Evolutionary conservation across 2,888 invertebrate genomes (phyloP), one percentile per base, ranked within the genome.

Genomic region (Cataglyphis altisquamis): DNA sequence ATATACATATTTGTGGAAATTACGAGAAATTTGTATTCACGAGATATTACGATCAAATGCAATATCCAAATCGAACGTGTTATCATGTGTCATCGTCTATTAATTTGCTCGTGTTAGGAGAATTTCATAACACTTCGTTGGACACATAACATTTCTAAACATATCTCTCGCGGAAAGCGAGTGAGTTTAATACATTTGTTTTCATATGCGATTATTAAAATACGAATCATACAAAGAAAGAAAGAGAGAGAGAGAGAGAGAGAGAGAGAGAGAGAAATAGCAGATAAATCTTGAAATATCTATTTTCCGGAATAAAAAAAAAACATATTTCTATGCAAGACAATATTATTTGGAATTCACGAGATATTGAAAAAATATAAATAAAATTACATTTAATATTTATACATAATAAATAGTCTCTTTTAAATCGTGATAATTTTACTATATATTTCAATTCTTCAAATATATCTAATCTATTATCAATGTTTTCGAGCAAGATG

Each of bases 41-140:
- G 60, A 72, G 72, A 72, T 60, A 70, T 80, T 70, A 80, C 72
- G 21, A 60, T 80, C 78, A 70, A 80, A 80, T 72, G 78, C 72
- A 80, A 80, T 80, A 80, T 62, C 45, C 32, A 70, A 45, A 39
- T 70, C 72, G 48, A 70, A 70, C 45, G 45, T 70, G 70, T 80
- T 80, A 80, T 80, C 78, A 60, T 60, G 72, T 72, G 78, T 80
- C 78, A 60, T 80, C 60, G 78, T 80, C 60, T 70, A 70, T 80
- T 80, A 80, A 80, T 80, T 80, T 60, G 45, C 67, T 18, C 45
- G 45, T 36, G 72, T 80, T 70, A 70, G 78, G 78, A 70, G 45
- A 80, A 80, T 45, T 62, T 32, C 21, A 70, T 70, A 80, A 80
- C 45, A 72, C 78, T 80, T 70, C 9, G 72, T 21, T 36, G 45